A percentile compares a stretch with the other conserved stretches of the same genome.
phyloP scores from a whole-genome alignment of 2,113 vertebrate genomes.

The Gobio gobio region DNA sequence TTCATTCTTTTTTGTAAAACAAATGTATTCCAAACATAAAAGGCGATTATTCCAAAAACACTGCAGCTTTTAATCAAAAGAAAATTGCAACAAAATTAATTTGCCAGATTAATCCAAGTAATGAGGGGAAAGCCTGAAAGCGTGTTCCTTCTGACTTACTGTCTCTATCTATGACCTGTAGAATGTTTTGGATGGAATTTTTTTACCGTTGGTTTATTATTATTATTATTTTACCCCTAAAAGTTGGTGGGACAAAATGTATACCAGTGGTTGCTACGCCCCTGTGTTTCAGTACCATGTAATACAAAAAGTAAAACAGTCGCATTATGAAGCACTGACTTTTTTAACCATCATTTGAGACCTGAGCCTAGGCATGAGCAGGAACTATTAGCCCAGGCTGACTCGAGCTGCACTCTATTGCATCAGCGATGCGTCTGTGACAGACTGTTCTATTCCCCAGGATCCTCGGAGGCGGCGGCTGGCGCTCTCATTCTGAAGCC shows the following conservation, averaged over 20 bases:
- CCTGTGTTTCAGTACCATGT: neutral
- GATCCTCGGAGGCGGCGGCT: conserved; percentile 32
- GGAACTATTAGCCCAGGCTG: conserved; percentile 4
- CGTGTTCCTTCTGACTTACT: neutral
- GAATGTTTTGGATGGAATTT: neutral
- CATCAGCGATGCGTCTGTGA: conserved; percentile 11
- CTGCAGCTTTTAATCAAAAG: conserved; percentile 54
- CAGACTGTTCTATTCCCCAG: conserved; percentile 33
- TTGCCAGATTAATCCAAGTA: conserved; percentile 50
- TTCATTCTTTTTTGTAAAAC: conserved; percentile 37
- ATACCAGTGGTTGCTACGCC: neutral
- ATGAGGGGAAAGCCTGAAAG: conserved; percentile 18
- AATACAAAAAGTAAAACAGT: neutral
- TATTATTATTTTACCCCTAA: neutral
- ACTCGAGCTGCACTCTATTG: conserved; percentile 23
- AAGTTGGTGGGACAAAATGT: neutral
- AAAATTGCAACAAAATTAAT: conserved; percentile 54
- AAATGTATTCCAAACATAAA: conserved; percentile 46
- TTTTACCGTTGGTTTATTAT: neutral
- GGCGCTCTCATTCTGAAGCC: conserved; percentile 39
- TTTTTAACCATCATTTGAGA: neutral
- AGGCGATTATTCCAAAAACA: conserved; percentile 46
- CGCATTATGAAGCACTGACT: neutral
- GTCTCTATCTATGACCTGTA: neutral
- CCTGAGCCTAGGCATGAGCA: neutral